Percentiles rank a stretch among this genome's conserved stretches.
phyloP scores from a whole-genome alignment of 2,888 invertebrate genomes.

The Caenorhabditis zanzibari region DNA sequence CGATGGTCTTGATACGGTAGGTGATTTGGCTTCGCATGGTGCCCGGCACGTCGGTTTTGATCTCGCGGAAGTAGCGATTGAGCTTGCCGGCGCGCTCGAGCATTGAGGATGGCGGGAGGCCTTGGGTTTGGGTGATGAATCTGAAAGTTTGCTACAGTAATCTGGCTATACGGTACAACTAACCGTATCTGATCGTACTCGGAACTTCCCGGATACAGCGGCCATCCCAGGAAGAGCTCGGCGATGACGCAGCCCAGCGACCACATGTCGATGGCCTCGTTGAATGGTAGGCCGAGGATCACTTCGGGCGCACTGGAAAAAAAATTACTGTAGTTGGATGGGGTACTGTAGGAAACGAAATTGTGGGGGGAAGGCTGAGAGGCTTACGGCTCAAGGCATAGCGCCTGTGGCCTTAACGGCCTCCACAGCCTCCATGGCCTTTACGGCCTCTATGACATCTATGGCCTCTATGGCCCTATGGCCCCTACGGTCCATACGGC shows the following conservation, averaged over 20 bases:
- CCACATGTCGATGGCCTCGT: conserved; percentile 99
- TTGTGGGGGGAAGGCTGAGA: no score
- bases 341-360: no score
- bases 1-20: conserved; percentile 91
- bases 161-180: no score
- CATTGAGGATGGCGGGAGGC: conserved; percentile 98
- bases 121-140: conserved; percentile 94
- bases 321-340: conserved; percentile 4
- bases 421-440: no score
- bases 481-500: no score
- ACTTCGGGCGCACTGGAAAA: conserved; percentile 91
- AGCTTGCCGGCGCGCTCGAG: conserved; percentile 97
- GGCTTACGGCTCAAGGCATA: no score
- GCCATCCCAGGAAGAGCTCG: conserved; percentile 99
- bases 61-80: conserved; percentile 91
- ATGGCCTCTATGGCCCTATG: no score
- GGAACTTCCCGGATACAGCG: conserved; percentile 97
- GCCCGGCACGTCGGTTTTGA: conserved; percentile 53
- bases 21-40: conserved; percentile 61
- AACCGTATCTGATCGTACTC: conserved; percentile 91
- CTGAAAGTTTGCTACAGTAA: conserved; percentile 24
- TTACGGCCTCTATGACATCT: no score
- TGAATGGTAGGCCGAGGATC: conserved; percentile 97
- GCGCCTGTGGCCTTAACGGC: no score
- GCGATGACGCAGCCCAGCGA: conserved; percentile 99